Conservation (phyloP, 2,113 vertebrate genomes). For the Pipa parva region DNA sequence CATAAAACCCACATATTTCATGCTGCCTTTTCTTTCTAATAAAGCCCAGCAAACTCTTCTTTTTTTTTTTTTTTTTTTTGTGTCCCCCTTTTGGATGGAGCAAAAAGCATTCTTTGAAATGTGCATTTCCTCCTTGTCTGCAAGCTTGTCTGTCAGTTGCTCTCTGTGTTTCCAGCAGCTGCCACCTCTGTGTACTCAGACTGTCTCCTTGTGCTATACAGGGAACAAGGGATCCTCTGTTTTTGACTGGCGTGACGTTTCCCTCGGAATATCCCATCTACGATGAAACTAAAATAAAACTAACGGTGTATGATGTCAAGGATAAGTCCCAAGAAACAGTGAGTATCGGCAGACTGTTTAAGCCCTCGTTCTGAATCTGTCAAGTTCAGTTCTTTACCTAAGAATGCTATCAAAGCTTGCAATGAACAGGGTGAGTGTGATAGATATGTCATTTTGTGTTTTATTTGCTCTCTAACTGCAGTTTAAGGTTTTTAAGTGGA, state of each 20-base stretch:
- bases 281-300: slow-evolving; percentile 87
- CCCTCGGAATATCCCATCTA: slow-evolving; percentile 84
- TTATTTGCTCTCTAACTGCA: slow-evolving; percentile 5
- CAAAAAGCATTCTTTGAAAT: slow-evolving; percentile 42
- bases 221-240: slow-evolving; percentile 93
- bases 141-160: slow-evolving; percentile 19
- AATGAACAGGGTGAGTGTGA: slow-evolving; percentile 27
- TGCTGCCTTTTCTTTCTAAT: too few relatives aligned
- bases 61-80: too few relatives aligned
- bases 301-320: slow-evolving; percentile 94
- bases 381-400: slow-evolving; percentile 15
- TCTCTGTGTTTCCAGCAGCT: slow-evolving; percentile 52
- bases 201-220: slow-evolving; percentile 66
- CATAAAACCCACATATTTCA: too few relatives aligned
- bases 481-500: slow-evolving; percentile 13
- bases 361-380: slow-evolving; percentile 4
- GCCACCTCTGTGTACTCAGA: slow-evolving; percentile 57
- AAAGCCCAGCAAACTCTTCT: slow-evolving; percentile 19
- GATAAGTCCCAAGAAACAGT: slow-evolving; percentile 86
- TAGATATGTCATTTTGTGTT: slow-evolving; percentile 16
- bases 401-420: slow-evolving; percentile 28
- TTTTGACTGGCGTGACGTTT: slow-evolving; percentile 90
- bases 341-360: slow-evolving; percentile 59
- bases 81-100: slow-evolving; percentile 16
- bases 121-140: slow-evolving; percentile 12